These are phyloP conservation scores for Grapholita molesta DNA, from an alignment of 1,140 invertebrate species.

Conservation along the genomic window DNA sequence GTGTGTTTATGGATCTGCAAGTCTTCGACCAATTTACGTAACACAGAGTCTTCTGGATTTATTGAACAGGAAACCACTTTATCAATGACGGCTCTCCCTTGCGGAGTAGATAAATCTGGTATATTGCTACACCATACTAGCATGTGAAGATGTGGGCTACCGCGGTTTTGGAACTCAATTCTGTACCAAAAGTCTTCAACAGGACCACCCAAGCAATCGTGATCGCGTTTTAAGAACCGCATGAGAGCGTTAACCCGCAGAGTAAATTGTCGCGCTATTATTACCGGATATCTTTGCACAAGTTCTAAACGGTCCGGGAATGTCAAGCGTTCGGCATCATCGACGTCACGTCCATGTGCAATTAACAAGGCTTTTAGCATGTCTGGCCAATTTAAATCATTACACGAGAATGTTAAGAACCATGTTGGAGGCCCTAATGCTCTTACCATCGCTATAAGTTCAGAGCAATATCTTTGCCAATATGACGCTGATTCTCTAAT, in stretches of 20 bases:
- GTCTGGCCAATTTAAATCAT: constrained; percentile 22
- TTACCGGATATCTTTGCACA: background rate
- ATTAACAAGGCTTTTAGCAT: constrained; percentile 21
- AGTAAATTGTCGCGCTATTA: background rate
- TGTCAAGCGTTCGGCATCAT: background rate
- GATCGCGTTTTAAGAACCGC: background rate
- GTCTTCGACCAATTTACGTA: background rate
- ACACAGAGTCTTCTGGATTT: background rate
- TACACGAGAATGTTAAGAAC: constrained; percentile 23
- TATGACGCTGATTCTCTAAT: constrained; percentile 19
- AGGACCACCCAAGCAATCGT: background rate
- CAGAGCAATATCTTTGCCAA: constrained; percentile 3
- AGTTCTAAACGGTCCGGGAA: background rate
- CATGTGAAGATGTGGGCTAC: constrained; percentile 14
- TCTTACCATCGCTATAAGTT: constrained; percentile 20
- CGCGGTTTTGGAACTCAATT: constrained; percentile 17
- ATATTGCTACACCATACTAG: background rate
- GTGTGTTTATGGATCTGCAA: constrained; percentile 17
- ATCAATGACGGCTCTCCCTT: background rate
- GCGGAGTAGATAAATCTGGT: background rate
- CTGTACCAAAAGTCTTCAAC: constrained; percentile 6
- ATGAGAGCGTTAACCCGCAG: background rate
- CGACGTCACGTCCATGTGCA: background rate
- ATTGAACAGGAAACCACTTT: constrained; percentile 5
- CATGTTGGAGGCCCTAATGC: constrained; percentile 17